Conservation (phyloP, 1,140 invertebrate species). For the Drosophila simulans region DNA sequence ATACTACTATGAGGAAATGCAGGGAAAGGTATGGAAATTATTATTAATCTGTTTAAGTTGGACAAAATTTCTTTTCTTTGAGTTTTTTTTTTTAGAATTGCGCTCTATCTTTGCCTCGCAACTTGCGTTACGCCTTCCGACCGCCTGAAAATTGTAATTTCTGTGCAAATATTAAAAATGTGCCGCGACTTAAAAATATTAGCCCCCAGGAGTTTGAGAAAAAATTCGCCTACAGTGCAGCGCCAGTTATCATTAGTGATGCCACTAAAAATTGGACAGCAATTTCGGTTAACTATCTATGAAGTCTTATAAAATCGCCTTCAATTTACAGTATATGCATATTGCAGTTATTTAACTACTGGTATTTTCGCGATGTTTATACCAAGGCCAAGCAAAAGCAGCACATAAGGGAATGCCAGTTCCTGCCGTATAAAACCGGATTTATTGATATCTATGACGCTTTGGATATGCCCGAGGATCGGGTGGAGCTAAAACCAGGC, state of each 20-base stretch:
- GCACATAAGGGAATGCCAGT: conserved; percentile 90
- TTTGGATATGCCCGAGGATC: conserved; percentile 90
- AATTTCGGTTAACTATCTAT: conserved; percentile 84
- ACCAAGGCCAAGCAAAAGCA: conserved; percentile 85
- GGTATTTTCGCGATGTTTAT: conserved; percentile 93
- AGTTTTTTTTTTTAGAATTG: conserved; percentile 85
- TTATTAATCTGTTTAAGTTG: no score
- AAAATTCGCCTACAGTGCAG: conserved; percentile 90
- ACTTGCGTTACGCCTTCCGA: conserved; percentile 88
- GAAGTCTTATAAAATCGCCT: background rate
- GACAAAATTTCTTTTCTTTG: background rate
- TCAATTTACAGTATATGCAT: background rate
- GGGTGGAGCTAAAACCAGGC: conserved; percentile 87
- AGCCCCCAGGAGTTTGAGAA: conserved; percentile 89
- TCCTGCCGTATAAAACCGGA: conserved; percentile 96
- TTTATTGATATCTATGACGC: conserved; percentile 89
- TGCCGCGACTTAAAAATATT: conserved; percentile 88
- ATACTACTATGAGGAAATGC: conserved; percentile 60
- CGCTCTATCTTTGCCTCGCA: conserved; percentile 86
- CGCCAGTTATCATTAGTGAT: conserved; percentile 94
- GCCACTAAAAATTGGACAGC: conserved; percentile 92
- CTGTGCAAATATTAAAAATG: conserved; percentile 87
- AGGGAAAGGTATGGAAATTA: conserved; percentile 9
- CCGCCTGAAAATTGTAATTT: conserved; percentile 91
- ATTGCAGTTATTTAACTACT: conserved; percentile 87